phyloP scores from a whole-genome alignment of 2,113 vertebrate genomes.

The Microcebus ravelobensis region DNA sequence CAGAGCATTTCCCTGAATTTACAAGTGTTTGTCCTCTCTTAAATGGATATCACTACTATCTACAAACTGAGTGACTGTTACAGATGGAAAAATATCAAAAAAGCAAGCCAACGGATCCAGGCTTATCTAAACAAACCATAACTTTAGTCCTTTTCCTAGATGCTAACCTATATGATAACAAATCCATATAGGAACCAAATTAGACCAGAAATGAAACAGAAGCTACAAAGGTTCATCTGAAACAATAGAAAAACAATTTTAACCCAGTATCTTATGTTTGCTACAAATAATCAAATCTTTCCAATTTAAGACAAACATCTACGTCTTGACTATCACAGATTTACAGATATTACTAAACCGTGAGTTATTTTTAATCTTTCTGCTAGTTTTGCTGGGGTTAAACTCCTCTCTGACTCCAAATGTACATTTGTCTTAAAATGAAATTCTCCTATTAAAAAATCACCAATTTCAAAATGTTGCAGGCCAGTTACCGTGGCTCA shows the following conservation, averaged over 20 bases:
- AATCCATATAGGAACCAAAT: not conserved
- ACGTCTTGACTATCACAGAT: not conserved
- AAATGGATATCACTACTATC: not conserved
- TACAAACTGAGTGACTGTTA: not conserved
- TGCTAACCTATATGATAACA: not conserved
- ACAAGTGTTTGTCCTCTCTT: not conserved
- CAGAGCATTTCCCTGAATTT: not conserved
- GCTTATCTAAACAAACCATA: not conserved
- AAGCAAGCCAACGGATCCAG: not conserved
- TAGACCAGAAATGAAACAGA: slow-evolving; percentile 29
- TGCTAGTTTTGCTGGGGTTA: slow-evolving; percentile 27
- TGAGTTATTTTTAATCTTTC: slow-evolving; percentile 26
- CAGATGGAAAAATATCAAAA: not conserved
- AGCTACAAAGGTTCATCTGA: not conserved
- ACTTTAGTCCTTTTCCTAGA: slow-evolving; percentile 5
- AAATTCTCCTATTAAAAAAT: slow-evolving; percentile 39
- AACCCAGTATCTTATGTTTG: not conserved
- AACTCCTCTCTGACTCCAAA: not conserved
- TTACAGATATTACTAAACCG: not conserved
- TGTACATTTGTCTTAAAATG: slow-evolving; percentile 24
- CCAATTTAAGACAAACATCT: slow-evolving; percentile 14
- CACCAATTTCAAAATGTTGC: not conserved
- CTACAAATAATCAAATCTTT: slow-evolving; percentile 1
- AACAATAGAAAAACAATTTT: not conserved
- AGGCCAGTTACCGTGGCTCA: not conserved